These are phyloP conservation scores for Stenurella melanura DNA, from an alignment of 2,888 invertebrate genomes.

Conservation along the genomic window DNA sequence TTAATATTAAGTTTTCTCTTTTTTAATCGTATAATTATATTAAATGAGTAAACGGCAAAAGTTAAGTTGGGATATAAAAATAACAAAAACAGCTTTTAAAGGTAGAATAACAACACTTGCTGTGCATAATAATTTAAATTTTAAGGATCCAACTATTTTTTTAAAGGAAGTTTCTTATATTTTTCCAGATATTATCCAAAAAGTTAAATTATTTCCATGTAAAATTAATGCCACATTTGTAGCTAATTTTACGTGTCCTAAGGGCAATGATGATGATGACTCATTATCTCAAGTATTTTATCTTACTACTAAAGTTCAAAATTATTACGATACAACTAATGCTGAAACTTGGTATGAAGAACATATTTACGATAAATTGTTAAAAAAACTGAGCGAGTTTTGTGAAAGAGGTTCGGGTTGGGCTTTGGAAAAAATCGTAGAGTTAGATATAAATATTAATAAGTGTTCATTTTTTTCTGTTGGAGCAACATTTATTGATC, in stretches of 20 bases:
- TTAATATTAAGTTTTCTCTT: too few relatives aligned
- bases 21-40: too few relatives aligned
- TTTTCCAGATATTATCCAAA: constrained; percentile 3
- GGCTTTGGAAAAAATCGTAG: not conserved
- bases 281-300: not conserved
- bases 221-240: not conserved
- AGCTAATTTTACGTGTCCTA: constrained; percentile 11
- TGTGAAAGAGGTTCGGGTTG: not conserved
- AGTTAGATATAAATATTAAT: not conserved
- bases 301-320: not conserved
- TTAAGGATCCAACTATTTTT: constrained; percentile 6
- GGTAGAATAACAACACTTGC: too few relatives aligned
- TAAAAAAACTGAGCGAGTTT: not conserved
- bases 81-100: too few relatives aligned
- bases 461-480: not conserved
- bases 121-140: not conserved
- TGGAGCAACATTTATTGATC: not conserved
- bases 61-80: too few relatives aligned
- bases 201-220: constrained; percentile 12
- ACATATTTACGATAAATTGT: not conserved
- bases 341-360: not conserved
- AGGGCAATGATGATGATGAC: not conserved
- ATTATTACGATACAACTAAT: not conserved
- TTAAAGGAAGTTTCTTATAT: constrained; percentile 1
- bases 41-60: too few relatives aligned